Percentiles rank a stretch among this genome's conserved stretches.
phyloP scores from a whole-genome alignment of 2,113 vertebrate genomes.

The Centrocercus urophasianus region DNA sequence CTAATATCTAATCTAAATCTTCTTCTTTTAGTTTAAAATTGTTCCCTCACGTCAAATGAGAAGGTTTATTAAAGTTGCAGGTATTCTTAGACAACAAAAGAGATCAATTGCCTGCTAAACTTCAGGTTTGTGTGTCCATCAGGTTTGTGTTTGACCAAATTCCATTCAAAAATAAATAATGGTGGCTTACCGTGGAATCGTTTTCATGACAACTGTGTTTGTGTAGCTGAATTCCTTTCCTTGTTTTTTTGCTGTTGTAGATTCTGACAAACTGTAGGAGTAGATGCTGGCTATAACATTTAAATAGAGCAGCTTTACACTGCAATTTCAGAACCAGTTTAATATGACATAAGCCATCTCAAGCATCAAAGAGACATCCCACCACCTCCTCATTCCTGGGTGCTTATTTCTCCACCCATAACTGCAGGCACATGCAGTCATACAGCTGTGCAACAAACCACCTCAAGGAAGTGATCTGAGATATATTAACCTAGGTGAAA shows the following conservation, averaged over 20 bases:
- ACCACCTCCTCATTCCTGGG: background rate
- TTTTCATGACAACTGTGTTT: background rate
- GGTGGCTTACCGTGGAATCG: background rate
- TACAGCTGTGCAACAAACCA: background rate
- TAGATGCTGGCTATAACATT: background rate
- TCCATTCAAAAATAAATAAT: background rate
- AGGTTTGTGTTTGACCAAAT: background rate
- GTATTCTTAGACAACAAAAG: background rate
- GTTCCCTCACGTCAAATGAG: background rate
- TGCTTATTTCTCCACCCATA: constrained; percentile 21
- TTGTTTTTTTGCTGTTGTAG: background rate
- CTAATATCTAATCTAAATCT: no score
- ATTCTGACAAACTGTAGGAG: background rate
- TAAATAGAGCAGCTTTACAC: background rate
- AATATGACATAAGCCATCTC: background rate
- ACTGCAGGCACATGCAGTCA: background rate
- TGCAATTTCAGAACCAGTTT: constrained; percentile 16
- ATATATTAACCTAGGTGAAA: background rate
- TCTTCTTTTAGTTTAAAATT: no score
- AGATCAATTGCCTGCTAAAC: background rate
- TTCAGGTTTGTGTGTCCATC: background rate
- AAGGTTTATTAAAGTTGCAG: background rate
- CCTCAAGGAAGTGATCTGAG: background rate
- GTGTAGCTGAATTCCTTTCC: background rate
- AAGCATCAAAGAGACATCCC: background rate